phyloP scores from a whole-genome alignment of 2,113 vertebrate genomes.

The Chiloscyllium plagiosum region DNA sequence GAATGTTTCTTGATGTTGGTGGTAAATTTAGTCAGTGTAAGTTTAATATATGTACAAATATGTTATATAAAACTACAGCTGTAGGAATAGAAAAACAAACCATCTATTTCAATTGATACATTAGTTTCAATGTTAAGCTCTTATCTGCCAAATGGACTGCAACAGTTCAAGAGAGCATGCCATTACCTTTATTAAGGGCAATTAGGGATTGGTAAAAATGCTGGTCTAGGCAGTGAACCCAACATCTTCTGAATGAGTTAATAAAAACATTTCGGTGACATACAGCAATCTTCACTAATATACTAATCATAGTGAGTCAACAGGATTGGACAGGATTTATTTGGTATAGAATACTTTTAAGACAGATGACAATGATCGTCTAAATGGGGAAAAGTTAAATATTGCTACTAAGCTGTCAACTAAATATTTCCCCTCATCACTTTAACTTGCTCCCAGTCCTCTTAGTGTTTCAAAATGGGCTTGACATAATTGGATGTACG shows the following conservation, averaged over 20 bases:
- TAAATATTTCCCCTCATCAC: neutral
- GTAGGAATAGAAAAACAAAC: constrained; percentile 1
- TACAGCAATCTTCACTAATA: neutral
- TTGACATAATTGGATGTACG: neutral
- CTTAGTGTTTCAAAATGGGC: neutral
- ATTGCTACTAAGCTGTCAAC: neutral
- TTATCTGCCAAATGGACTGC: too few relatives aligned
- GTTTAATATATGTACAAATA: neutral
- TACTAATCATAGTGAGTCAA: neutral
- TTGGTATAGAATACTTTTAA: neutral
- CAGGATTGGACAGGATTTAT: neutral
- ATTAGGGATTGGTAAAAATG: too few relatives aligned
- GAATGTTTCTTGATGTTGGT: neutral
- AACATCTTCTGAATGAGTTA: too few relatives aligned
- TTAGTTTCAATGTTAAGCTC: neutral
- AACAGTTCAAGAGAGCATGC: too few relatives aligned
- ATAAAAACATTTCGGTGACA: neutral
- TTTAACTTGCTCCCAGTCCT: neutral
- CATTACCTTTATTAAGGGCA: too few relatives aligned
- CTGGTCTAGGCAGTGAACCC: too few relatives aligned
- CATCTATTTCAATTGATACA: neutral
- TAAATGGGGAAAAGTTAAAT: neutral
- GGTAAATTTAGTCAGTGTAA: neutral
- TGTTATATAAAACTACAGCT: neutral
- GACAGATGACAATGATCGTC: neutral